A percentile compares a stretch with the other conserved stretches of the same genome.
These are phyloP conservation scores for Lasiommata megera DNA, from an alignment of 2,888 invertebrate genomes.

Conservation along the genomic window DNA sequence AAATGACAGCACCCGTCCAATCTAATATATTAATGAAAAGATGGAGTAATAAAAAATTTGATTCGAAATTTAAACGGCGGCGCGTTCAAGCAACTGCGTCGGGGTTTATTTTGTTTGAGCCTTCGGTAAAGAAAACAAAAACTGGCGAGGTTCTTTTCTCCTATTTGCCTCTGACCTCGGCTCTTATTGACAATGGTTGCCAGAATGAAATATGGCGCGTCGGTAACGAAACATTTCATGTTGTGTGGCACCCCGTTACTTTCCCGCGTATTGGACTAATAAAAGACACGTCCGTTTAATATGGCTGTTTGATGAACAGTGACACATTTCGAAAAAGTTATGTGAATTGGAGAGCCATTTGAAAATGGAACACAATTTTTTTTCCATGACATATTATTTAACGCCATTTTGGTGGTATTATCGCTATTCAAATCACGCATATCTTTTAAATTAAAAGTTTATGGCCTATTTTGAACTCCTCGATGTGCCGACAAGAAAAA, in stretches of 20 bases:
- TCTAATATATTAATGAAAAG: constrained; percentile 79
- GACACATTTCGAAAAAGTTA: no score
- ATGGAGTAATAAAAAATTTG: constrained; percentile 61
- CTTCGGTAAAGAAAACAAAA: constrained; percentile 72
- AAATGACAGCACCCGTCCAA: constrained; percentile 68
- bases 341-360: no score
- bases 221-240: constrained; percentile 56
- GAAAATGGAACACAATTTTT: no score
- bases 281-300: no score
- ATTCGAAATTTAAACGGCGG: constrained; percentile 75
- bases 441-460: no score
- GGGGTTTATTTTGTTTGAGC: constrained; percentile 74
- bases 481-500: no score
- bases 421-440: no score
- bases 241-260: constrained; percentile 4
- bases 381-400: no score
- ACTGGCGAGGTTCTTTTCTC: constrained; percentile 67
- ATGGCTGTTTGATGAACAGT: no score
- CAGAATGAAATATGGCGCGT: constrained; percentile 78
- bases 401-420: no score
- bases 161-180: constrained; percentile 79
- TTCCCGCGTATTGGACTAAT: constrained; percentile 3
- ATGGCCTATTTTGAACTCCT: no score
- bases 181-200: constrained; percentile 78
- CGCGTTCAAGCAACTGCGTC: constrained; percentile 69